phyloP scores from a whole-genome alignment of 1,140 invertebrate genomes.

The Drosophila kurseongensis region DNA sequence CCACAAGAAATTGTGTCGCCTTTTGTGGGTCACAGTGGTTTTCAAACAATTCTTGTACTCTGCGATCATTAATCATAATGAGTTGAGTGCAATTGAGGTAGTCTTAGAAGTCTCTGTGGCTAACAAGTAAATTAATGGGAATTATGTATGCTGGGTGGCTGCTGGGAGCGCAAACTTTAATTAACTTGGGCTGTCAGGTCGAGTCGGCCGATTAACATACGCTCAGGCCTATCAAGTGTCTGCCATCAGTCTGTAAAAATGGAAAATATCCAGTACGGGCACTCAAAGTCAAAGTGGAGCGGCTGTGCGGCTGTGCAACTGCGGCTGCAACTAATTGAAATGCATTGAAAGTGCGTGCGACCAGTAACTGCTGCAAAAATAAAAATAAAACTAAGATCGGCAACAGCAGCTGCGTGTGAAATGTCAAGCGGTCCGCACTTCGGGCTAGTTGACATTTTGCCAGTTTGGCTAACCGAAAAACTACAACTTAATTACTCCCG shows the following conservation, averaged over 20 bases:
- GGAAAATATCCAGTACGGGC: slow-evolving; percentile 57
- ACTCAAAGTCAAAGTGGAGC: slow-evolving; percentile 78
- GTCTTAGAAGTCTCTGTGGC: slow-evolving; percentile 12
- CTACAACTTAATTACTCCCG: slow-evolving; percentile 72
- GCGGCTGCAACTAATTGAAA: slow-evolving; percentile 67
- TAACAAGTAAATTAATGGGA: slow-evolving; percentile 75
- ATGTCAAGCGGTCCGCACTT: slow-evolving; percentile 56
- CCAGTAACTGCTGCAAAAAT: slow-evolving; percentile 47
- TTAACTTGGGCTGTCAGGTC: slow-evolving; percentile 76
- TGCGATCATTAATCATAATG: slow-evolving; percentile 73
- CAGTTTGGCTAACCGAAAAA: slow-evolving; percentile 32
- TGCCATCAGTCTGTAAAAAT: slow-evolving; percentile 78
- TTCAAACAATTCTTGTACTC: slow-evolving; percentile 22
- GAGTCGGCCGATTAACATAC: slow-evolving; percentile 72
- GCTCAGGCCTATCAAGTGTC: slow-evolving; percentile 77
- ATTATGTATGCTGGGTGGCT: slow-evolving; percentile 36
- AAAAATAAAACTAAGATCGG: background rate
- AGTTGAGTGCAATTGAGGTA: slow-evolving; percentile 66
- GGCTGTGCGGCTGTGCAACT: slow-evolving; percentile 1
- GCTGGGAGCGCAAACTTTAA: slow-evolving; percentile 65
- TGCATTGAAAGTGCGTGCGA: slow-evolving; percentile 80
- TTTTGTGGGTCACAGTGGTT: slow-evolving; percentile 33
- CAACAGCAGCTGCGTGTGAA: slow-evolving; percentile 67
- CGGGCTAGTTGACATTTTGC: slow-evolving; percentile 63
- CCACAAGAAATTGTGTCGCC: slow-evolving; percentile 36